Percentiles rank a stretch among this genome's conserved stretches.
Conservation (phyloP, 2,113 vertebrate genomes). For the Bubo bubo region DNA sequence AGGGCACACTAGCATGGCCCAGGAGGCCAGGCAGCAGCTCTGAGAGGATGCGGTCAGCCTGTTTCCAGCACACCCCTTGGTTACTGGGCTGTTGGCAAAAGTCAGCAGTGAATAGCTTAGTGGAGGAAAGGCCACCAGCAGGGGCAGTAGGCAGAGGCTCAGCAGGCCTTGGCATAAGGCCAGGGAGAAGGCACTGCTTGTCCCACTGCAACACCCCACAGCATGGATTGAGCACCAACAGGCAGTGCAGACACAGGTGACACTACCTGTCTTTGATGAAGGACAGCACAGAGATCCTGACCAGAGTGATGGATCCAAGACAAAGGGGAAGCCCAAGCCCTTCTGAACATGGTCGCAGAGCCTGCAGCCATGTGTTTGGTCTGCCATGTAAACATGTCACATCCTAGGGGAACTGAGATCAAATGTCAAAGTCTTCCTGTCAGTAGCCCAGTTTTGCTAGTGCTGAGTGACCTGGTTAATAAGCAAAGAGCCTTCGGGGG, state of each 20-base stretch:
- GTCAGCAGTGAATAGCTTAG: neutral
- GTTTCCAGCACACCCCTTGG: neutral
- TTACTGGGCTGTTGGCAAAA: neutral
- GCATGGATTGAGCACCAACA: neutral
- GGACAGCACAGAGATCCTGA: neutral
- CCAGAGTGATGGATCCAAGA: neutral
- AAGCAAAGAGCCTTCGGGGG: neutral
- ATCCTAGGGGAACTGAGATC: neutral
- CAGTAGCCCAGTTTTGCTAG: neutral
- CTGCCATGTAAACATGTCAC: neutral
- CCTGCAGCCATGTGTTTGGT: neutral
- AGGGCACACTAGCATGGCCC: neutral
- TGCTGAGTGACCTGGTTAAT: neutral
- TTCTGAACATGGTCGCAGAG: accelerated
- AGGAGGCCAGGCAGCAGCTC: neutral
- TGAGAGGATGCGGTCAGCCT: neutral
- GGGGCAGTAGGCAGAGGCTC: neutral
- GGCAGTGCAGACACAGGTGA: neutral
- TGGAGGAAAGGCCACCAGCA: neutral
- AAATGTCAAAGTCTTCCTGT: neutral
- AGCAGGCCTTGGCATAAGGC: accelerated
- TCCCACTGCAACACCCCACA: neutral
- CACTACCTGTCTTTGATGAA: neutral
- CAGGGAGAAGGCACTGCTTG: accelerated
- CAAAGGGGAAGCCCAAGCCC: neutral